phyloP scores from a whole-genome alignment of 2,797 vertebrate genomes.

The Passerculus sandwichensis region DNA sequence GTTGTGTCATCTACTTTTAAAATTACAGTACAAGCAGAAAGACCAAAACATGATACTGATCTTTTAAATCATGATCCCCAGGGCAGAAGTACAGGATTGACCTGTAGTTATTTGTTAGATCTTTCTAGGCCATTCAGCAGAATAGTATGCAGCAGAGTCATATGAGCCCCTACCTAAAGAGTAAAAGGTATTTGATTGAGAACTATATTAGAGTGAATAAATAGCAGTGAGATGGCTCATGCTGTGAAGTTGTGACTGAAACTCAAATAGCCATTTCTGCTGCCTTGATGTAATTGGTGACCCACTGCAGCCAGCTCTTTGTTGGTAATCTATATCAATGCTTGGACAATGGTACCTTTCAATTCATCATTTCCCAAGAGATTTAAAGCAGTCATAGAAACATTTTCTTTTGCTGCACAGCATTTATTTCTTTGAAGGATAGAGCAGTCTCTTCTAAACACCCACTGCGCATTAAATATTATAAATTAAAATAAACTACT shows the following conservation, averaged over 20 bases:
- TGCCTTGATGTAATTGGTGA: conserved; percentile 61
- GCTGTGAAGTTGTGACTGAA: conserved; percentile 53
- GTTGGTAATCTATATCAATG: conserved; percentile 45
- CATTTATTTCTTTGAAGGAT: conserved; percentile 53
- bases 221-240: conserved; percentile 37
- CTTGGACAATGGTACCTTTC: conserved; percentile 14
- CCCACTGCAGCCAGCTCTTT: conserved; percentile 52
- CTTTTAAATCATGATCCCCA: conserved; percentile 56
- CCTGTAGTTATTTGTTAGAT: conserved; percentile 49
- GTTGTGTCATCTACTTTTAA: conserved; percentile 71
- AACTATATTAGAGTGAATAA: conserved; percentile 70
- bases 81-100: conserved; percentile 49
- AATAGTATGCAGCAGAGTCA: conserved; percentile 42
- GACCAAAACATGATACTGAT: conserved; percentile 40
- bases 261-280: conserved; percentile 54
- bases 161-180: conserved; percentile 17
- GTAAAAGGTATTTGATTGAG: conserved; percentile 68
- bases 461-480: conserved; percentile 54
- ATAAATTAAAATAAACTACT: conserved; percentile 68
- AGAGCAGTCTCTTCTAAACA: conserved; percentile 26
- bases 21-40: conserved; percentile 66
- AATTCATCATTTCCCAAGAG: conserved; percentile 61
- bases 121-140: conserved; percentile 28
- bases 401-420: conserved; percentile 18
- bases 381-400: conserved; percentile 66